Percentiles rank a stretch among this genome's conserved stretches.
Evolutionary conservation across 2,888 invertebrate genomes (phyloP).

Genomic region (Ophion ventricosus): DNA sequence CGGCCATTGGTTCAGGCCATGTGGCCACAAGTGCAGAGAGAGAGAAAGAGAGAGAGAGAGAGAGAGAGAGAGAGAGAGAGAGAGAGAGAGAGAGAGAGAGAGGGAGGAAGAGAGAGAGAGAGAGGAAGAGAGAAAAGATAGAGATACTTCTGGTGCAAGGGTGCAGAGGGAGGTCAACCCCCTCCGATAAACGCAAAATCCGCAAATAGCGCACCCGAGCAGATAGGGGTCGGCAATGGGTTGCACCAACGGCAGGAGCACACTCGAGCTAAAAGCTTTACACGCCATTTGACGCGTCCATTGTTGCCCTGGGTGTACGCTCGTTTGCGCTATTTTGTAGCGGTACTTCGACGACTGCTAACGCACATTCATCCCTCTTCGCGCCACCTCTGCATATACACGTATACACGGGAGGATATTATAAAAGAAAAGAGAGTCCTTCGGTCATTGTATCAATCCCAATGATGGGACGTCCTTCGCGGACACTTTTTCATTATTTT

Average conservation of each 20-base stretch:
- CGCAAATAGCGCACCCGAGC: slow-evolving; percentile 63
- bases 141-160: slow-evolving; percentile 23
- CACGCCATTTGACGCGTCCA: slow-evolving; percentile 72
- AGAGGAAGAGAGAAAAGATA: background rate
- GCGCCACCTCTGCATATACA: background rate
- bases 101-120: background rate
- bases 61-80: background rate
- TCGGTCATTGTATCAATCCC: slow-evolving; percentile 31
- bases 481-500: background rate
- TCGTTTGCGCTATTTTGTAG: slow-evolving; percentile 68
- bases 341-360: slow-evolving; percentile 48
- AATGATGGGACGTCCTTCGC: slow-evolving; percentile 22
- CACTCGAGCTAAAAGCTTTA: slow-evolving; percentile 73
- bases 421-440: slow-evolving; percentile 25
- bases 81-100: background rate
- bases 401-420: slow-evolving; percentile 2
- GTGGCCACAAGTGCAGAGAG: slow-evolving; percentile 1
- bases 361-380: slow-evolving; percentile 26
- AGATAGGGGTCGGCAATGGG: slow-evolving; percentile 58
- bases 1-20: slow-evolving; percentile 2
- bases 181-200: slow-evolving; percentile 68
- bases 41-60: background rate
- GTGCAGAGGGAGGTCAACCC: background rate
- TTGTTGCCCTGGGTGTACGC: slow-evolving; percentile 64
- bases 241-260: slow-evolving; percentile 54